Evolutionary conservation across 1,140 invertebrate species (phyloP), one percentile per base, ranked within the genome.

Genomic region (Orchestia grillus): DNA sequence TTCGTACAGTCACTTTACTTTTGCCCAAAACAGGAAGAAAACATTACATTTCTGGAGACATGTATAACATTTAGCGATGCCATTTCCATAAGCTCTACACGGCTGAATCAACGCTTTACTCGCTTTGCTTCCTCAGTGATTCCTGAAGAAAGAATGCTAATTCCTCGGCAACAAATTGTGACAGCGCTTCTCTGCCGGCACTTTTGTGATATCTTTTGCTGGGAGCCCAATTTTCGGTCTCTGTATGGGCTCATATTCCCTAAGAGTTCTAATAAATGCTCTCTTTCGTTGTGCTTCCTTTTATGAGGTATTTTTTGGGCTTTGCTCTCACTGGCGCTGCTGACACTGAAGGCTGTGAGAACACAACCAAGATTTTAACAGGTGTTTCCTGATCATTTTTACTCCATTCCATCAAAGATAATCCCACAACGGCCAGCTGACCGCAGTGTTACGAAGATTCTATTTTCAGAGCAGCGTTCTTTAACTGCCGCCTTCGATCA

Each of bases 231-330:
- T 90, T 90, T 90, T 44, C 43, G 88, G 88, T 90, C 88, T 90
- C 43, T 41, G 88, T 90, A 90, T 90, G 92, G 44, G 92, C 92
- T 94, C 92, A 94, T 94, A 94, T 94, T 94, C 43, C 44, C 44
- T 45, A 40, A 94, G 44, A 44, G 43, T 47, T 44, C 92, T 94
- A 47, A 94, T 94, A 94, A 94, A 94, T 45, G 92, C 92, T 40
- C 44, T 94, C 44, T 23, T 47, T 94, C 92, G 43, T 45, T 44
- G 44, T 45, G 36, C 16, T 47, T 94, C 44, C 43, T 94, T 45
- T 47, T 47, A 6, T 94, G 3, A 36, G 11, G 15, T 19, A 36
- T 77, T 77, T 77, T 77, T 77, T 77, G 1, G 62, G 62, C 28
- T 90, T 8, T 90, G 88, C 88, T 90, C 88, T 90, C 88, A 40